A percentile compares a stretch with the other conserved stretches of the same genome.
These are phyloP conservation scores for Taphrorychus bicolor DNA, from an alignment of 2,888 invertebrate species.

Conservation along the genomic window DNA sequence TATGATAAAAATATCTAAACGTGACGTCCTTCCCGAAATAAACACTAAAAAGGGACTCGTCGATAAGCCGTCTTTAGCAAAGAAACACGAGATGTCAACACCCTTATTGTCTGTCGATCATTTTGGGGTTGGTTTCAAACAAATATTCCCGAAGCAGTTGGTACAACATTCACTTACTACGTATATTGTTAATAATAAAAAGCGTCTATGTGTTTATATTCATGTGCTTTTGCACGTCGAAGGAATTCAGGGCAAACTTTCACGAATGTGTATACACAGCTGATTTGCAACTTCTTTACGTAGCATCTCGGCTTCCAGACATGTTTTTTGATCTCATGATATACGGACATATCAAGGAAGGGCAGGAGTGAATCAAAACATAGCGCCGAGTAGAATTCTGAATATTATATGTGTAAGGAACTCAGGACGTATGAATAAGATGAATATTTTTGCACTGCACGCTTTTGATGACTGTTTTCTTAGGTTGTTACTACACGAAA, in stretches of 20 bases:
- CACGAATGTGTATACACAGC: background rate
- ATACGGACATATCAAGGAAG: slow-evolving; percentile 20
- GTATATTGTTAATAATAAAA: background rate
- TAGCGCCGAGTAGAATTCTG: slow-evolving; percentile 19
- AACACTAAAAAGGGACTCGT: slow-evolving; percentile 13
- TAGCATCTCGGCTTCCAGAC: slow-evolving; percentile 3
- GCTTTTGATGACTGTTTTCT: background rate
- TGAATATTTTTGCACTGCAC: slow-evolving; percentile 22
- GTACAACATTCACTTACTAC: background rate
- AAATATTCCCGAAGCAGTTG: slow-evolving; percentile 13
- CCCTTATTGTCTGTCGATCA: slow-evolving; percentile 23
- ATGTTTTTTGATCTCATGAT: slow-evolving; percentile 21
- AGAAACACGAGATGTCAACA: slow-evolving; percentile 27
- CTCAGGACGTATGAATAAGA: slow-evolving; percentile 25
- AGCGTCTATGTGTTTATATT: background rate
- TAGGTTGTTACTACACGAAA: background rate
- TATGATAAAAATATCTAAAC: too few species aligned
- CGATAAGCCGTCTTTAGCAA: slow-evolving; percentile 16
- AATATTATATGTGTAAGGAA: slow-evolving; percentile 24
- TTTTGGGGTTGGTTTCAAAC: slow-evolving; percentile 21
- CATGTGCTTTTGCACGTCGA: background rate
- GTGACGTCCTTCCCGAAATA: background rate
- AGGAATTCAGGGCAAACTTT: too few species aligned
- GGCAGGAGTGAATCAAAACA: slow-evolving; percentile 26
- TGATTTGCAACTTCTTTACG: slow-evolving; percentile 16